These are phyloP conservation scores for Scomberomorus guttatus DNA, from an alignment of 2,797 vertebrate species.

Conservation along the genomic window DNA sequence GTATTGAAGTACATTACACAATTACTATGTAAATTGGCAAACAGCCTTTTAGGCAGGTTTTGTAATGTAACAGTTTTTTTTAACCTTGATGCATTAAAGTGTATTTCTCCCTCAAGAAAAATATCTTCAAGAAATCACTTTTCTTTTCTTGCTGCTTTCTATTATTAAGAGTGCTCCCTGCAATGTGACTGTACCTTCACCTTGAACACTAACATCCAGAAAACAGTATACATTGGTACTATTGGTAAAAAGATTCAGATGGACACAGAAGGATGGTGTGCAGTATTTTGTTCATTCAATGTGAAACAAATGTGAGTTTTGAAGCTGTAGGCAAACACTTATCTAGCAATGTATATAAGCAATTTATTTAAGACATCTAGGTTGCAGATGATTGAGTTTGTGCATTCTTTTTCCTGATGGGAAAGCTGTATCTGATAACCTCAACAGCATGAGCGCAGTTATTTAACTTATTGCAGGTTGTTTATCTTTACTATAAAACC, in stretches of 20 bases:
- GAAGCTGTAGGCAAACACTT: not conserved
- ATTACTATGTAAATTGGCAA: not conserved
- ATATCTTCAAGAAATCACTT: not conserved
- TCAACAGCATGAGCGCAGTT: not conserved
- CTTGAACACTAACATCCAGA: not conserved
- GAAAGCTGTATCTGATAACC: conserved; percentile 4
- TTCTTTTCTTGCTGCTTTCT: not conserved
- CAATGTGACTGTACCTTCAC: not conserved
- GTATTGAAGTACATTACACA: not conserved
- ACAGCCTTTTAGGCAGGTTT: not conserved
- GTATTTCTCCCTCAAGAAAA: not conserved
- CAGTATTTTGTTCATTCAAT: not conserved
- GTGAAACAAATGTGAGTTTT: not conserved
- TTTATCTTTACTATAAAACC: conserved; percentile 24
- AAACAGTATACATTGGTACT: not conserved
- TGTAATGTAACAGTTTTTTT: not conserved
- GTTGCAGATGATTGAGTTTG: conserved; percentile 5
- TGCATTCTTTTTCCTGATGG: not conserved
- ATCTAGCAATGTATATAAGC: not conserved
- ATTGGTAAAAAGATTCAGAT: not conserved
- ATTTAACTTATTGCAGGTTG: not conserved
- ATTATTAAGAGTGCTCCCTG: not conserved
- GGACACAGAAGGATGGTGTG: not conserved
- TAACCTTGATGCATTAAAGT: not conserved
- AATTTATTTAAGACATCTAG: not conserved